Evolutionary conservation across 2,888 invertebrate species (phyloP), one percentile per base, ranked within the genome.

Genomic region (Venusia cambrica): DNA sequence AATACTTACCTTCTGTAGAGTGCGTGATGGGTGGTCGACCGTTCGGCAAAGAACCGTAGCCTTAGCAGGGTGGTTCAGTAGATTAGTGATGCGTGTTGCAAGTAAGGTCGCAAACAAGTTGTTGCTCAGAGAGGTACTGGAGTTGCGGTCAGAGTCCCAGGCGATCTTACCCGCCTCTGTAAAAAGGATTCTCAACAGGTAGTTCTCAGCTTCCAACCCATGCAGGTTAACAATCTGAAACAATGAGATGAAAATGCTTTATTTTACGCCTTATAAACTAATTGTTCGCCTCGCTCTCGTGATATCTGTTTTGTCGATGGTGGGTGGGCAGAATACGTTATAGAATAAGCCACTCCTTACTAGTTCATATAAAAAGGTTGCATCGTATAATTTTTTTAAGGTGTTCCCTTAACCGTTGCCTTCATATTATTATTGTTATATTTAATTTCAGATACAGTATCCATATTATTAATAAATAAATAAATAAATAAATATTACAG

Each of bases 141-240:
- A 88, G 19, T 31, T 31, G 54, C 89, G 91, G 85, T 85, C 89
- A 73, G 62, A 89, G 67, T 81, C 87, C 84, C 78, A 88, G 48
- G 96, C 94, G 79, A 96, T 93, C 74, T 97, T 93, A 66, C 92
- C 92, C 66, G 96, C 81, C 55, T 87, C 85, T 45, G 73, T 94
- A 87, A 97, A 94, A 80, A 98, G 92, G 89, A 95, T 95, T 90
- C 95, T 96, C 90, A 97, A 92, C 84, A 97, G 92, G 91, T 97
- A 97, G 89, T 97, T 93, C 90, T 97, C 97, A 88, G 97, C 97
- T 92, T 97, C 97, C 89, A 96, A 92, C 87, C 97, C 97, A 92
- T 96, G 94, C 76, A 92, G 90, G 89, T 91, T 91, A 72, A 97
- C 93, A 88, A 97, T 91, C 97, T 97, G 87, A 45, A 35, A 38